phyloP scores from a whole-genome alignment of 30 jellyfish, hydroid and myxozoan genomes.

The Aurelia aurita complex sp. Pacific region DNA sequence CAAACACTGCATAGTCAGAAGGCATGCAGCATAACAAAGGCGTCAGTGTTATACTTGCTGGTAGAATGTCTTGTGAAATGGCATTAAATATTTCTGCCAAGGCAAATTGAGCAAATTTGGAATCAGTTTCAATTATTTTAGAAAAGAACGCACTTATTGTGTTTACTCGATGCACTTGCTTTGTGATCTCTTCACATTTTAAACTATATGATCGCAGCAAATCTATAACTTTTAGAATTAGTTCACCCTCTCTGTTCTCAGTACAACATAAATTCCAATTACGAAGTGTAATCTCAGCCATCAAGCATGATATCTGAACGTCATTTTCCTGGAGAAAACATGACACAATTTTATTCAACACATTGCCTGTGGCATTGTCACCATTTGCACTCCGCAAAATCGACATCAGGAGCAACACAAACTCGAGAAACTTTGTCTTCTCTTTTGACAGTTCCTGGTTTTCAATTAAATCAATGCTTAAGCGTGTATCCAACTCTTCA shows the following conservation, averaged over 20 bases:
- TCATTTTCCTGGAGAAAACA: conserved; percentile 23
- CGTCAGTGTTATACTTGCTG: conserved; percentile 36
- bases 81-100: conserved; percentile 38
- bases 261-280: conserved; percentile 23
- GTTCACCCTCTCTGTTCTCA: neutral
- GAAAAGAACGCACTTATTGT: conserved; percentile 43
- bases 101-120: conserved; percentile 11
- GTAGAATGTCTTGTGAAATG: conserved; percentile 3
- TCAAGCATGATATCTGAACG: neutral
- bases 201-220: conserved; percentile 23
- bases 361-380: neutral
- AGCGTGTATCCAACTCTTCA: neutral
- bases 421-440: conserved; percentile 20
- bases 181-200: conserved; percentile 24
- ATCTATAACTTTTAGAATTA: conserved; percentile 22
- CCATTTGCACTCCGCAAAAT: neutral
- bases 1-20: conserved; percentile 21
- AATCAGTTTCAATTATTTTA: conserved; percentile 22
- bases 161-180: conserved; percentile 33
- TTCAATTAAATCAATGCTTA: neutral
- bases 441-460: neutral
- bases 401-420: conserved; percentile 47
- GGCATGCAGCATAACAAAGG: conserved; percentile 48
- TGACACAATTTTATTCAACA: neutral
- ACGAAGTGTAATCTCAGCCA: conserved; percentile 23